Conservation (phyloP, 2,888 invertebrate genomes). For the Lasioglossum marginatum region DNA sequence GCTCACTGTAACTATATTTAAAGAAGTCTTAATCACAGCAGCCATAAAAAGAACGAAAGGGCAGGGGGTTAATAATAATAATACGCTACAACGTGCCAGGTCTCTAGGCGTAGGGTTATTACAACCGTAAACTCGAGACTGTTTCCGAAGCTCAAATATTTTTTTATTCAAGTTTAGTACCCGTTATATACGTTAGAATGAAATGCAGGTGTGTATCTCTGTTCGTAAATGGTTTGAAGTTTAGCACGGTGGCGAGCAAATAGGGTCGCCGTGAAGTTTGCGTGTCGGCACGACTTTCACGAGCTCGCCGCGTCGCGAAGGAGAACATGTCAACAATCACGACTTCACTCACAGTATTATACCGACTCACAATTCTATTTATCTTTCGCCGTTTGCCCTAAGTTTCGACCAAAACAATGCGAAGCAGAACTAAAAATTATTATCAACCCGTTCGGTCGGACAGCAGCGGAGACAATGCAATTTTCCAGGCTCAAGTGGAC, state of each 20-base stretch:
- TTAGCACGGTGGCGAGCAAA: slow-evolving; percentile 15
- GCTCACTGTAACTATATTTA: neutral
- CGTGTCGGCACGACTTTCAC: slow-evolving; percentile 16
- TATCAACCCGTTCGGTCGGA: neutral
- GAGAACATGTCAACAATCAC: slow-evolving; percentile 33
- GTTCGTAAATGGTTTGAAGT: slow-evolving; percentile 1
- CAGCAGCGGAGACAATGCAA: neutral
- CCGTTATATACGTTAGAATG: neutral
- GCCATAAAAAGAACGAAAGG: neutral
- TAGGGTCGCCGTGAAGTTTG: slow-evolving; percentile 22
- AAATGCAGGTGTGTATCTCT: neutral
- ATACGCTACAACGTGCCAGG: neutral
- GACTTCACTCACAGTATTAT: slow-evolving; percentile 12
- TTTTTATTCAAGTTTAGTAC: slow-evolving; percentile 16
- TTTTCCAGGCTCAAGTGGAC: neutral
- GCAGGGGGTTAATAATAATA: neutral
- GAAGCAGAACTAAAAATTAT: neutral
- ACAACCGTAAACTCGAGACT: neutral
- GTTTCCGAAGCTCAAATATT: neutral
- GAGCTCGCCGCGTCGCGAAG: slow-evolving; percentile 11
- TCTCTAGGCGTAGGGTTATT: neutral
- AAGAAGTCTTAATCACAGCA: neutral
- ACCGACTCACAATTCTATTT: slow-evolving; percentile 10
- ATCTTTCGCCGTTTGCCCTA: neutral
- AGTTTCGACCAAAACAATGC: slow-evolving; percentile 7